These are phyloP conservation scores for Mormyrus hasselquistii DNA, from an alignment of 2,797 vertebrate genomes.

Conservation along the genomic window DNA sequence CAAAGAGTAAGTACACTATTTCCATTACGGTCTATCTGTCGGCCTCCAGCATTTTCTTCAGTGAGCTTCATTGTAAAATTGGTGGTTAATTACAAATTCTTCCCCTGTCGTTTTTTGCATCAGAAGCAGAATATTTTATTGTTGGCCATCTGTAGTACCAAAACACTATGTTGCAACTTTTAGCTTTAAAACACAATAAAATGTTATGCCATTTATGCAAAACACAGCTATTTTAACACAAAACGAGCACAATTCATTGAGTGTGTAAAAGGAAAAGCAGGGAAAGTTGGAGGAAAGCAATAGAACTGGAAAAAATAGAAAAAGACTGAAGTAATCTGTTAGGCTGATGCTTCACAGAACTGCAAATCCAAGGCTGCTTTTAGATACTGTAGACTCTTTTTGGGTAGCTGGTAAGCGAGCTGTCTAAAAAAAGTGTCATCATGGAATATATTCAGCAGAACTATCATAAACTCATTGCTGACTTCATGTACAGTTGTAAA, in stretches of 20 bases:
- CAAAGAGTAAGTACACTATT: background rate
- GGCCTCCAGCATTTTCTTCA: background rate
- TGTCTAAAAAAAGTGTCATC: constrained; percentile 54
- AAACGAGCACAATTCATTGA: background rate
- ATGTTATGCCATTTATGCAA: background rate
- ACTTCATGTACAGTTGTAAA: background rate
- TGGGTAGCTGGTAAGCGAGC: constrained; percentile 28
- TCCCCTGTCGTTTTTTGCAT: background rate
- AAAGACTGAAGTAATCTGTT: background rate
- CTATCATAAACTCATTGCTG: background rate
- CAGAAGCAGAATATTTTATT: background rate
- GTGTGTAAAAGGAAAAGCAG: background rate
- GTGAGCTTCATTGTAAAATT: background rate
- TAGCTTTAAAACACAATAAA: background rate
- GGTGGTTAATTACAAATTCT: background rate
- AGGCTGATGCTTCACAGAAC: background rate
- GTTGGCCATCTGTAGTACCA: background rate
- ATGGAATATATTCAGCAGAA: background rate
- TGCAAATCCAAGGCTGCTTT: constrained; percentile 23
- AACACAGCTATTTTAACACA: background rate
- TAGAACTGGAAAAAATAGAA: background rate
- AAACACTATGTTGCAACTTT: background rate
- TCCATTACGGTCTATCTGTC: background rate
- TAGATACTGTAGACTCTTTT: constrained; percentile 46
- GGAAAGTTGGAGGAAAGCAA: background rate